A percentile compares a stretch with the other conserved stretches of the same genome.
Conservation (phyloP, 2,888 invertebrate genomes). For the Ptilodon capucinus region DNA sequence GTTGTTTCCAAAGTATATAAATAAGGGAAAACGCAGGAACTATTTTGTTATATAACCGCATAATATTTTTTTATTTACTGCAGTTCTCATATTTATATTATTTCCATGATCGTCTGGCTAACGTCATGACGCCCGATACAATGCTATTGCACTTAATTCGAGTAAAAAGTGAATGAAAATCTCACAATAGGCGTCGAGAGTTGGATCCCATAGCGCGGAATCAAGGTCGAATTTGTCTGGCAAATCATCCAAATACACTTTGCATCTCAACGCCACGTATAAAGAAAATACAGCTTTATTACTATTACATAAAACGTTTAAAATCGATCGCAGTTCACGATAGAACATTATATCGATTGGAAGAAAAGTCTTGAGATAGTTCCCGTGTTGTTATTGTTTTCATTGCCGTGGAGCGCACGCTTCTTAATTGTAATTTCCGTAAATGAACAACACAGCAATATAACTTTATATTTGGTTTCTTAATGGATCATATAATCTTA, state of each 20-base stretch:
- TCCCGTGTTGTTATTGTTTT: slow-evolving; percentile 73
- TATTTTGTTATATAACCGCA: no score
- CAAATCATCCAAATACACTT: slow-evolving; percentile 63
- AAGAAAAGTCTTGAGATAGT: slow-evolving; percentile 69
- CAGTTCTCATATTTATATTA: not conserved
- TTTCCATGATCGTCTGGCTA: slow-evolving; percentile 3
- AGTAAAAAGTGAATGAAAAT: slow-evolving; percentile 73
- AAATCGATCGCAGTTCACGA: slow-evolving; percentile 8
- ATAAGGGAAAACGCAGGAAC: no score
- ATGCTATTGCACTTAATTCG: slow-evolving; percentile 41
- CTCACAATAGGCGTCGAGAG: slow-evolving; percentile 65
- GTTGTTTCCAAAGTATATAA: no score
- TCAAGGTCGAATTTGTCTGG: slow-evolving; percentile 76
- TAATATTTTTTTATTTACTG: no score
- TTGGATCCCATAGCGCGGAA: slow-evolving; percentile 62
- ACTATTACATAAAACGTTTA: slow-evolving; percentile 4
- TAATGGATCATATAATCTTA: no score
- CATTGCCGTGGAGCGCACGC: slow-evolving; percentile 61
- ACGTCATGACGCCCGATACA: slow-evolving; percentile 32
- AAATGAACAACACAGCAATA: slow-evolving; percentile 43
- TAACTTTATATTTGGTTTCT: no score
- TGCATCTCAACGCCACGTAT: slow-evolving; percentile 26
- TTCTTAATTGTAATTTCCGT: slow-evolving; percentile 74
- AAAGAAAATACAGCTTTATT: slow-evolving; percentile 27
- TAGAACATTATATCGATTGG: slow-evolving; percentile 38